A percentile compares a stretch with the other conserved stretches of the same genome.
Conservation (phyloP, 2,888 invertebrate species). For the Pristionchus japonicus region DNA sequence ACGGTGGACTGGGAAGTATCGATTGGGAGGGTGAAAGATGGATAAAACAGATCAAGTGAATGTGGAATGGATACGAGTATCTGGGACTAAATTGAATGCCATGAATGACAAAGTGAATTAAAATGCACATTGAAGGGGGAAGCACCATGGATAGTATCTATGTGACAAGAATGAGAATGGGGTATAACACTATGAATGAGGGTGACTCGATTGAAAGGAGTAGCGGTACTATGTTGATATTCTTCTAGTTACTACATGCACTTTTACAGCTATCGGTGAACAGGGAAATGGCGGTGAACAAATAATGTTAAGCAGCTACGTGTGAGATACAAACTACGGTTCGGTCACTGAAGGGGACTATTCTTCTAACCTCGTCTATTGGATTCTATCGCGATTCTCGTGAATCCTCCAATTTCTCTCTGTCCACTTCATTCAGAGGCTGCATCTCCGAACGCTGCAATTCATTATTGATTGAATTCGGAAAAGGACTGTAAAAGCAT, state of each 20-base stretch:
- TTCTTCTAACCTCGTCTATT: background rate
- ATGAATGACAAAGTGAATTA: background rate
- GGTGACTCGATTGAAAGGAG: background rate
- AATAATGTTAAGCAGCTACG: background rate
- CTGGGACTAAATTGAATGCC: background rate
- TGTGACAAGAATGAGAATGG: constrained; percentile 5
- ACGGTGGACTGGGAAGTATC: background rate
- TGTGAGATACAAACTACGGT: background rate
- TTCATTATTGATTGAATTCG: background rate
- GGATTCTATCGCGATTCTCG: background rate
- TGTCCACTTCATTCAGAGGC: constrained; percentile 3
- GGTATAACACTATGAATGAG: constrained; percentile 7
- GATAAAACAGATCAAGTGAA: constrained; percentile 19
- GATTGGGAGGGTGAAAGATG: background rate
- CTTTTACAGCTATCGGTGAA: background rate
- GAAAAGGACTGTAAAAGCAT: background rate
- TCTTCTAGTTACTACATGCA: background rate
- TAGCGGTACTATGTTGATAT: background rate
- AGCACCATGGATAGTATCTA: background rate
- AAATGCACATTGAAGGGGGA: constrained; percentile 2
- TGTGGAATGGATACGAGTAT: constrained; percentile 24
- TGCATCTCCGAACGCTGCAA: constrained; percentile 9
- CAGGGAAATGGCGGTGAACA: background rate
- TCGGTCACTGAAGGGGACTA: background rate
- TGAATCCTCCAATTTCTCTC: background rate